Conservation (phyloP, 53 echinoderm and acorn worm species). For the Crossaster papposus region DNA sequence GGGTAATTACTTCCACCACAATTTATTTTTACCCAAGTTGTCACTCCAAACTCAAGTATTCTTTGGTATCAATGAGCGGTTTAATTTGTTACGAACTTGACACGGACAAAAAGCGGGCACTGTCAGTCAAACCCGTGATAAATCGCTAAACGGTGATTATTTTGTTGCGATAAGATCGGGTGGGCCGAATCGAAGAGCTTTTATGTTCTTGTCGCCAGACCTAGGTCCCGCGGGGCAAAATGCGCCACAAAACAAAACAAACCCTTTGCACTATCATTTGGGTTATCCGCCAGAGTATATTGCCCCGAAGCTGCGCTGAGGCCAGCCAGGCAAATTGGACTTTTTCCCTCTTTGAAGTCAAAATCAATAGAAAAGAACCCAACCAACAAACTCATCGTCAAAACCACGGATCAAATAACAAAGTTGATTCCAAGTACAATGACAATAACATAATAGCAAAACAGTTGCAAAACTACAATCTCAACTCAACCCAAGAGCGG, state of each 20-base stretch:
- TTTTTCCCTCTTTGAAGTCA: background rate
- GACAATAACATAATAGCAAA: background rate
- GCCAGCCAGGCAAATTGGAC: background rate
- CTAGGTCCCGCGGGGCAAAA: background rate
- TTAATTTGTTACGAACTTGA: conserved; percentile 65
- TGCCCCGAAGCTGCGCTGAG: conserved; percentile 6
- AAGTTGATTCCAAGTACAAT: background rate
- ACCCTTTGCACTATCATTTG: conserved; percentile 25
- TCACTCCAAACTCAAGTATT: conserved; percentile 59
- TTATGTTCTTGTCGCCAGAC: conserved; percentile 50
- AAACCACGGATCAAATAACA: background rate
- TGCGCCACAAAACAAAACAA: conserved; percentile 30
- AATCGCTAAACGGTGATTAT: conserved; percentile 47
- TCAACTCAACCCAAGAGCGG: too few relatives aligned
- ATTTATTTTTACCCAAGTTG: conserved; percentile 43
- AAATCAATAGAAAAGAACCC: background rate
- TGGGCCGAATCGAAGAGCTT: conserved; percentile 18
- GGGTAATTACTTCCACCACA: conserved; percentile 50
- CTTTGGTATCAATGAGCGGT: conserved; percentile 55
- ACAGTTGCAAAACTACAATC: background rate
- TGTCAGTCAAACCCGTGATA: conserved; percentile 57
- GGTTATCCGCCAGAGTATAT: conserved; percentile 38
- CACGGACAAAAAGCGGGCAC: conserved; percentile 56
- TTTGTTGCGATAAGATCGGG: conserved; percentile 35
- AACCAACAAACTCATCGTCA: background rate